Conservation (phyloP, 2,888 invertebrate species). For the Drosophila putrida region DNA sequence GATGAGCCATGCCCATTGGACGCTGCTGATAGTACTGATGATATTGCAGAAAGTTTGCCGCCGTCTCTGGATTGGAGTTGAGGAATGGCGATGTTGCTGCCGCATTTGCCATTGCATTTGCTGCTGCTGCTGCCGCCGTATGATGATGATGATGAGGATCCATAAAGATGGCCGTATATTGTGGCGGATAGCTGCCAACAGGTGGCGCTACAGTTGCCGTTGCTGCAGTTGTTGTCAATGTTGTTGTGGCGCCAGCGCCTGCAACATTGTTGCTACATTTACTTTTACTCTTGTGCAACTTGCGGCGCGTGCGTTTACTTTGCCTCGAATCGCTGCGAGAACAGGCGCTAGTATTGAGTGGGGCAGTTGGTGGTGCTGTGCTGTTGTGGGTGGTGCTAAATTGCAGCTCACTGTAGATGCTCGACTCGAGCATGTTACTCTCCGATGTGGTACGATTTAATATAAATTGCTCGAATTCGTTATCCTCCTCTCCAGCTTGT, state of each 20-base stretch:
- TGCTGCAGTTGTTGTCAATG: slow-evolving; percentile 8
- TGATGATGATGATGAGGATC: slow-evolving; percentile 70
- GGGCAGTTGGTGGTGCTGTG: slow-evolving; percentile 27
- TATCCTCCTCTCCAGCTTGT: slow-evolving; percentile 40
- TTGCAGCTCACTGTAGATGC: slow-evolving; percentile 82
- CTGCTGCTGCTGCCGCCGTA: slow-evolving; percentile 32
- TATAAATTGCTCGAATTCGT: slow-evolving; percentile 79
- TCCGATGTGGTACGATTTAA: slow-evolving; percentile 82
- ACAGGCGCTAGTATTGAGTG: slow-evolving; percentile 75
- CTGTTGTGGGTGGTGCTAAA: slow-evolving; percentile 45
- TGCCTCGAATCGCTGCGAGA: slow-evolving; percentile 75
- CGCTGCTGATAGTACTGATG: slow-evolving; percentile 76
- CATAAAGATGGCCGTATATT: slow-evolving; percentile 83
- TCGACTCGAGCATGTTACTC: slow-evolving; percentile 82
- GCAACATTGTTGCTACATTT: slow-evolving; percentile 49
- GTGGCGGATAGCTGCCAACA: slow-evolving; percentile 80
- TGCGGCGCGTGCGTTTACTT: slow-evolving; percentile 80
- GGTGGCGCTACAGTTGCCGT: slow-evolving; percentile 52
- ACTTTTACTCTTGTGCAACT: slow-evolving; percentile 68
- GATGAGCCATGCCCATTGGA: slow-evolving; percentile 60
- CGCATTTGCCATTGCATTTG: slow-evolving; percentile 72
- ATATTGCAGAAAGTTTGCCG: slow-evolving; percentile 69
- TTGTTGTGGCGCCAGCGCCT: slow-evolving; percentile 24
- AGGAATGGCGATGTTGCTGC: slow-evolving; percentile 72
- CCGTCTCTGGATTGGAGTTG: slow-evolving; percentile 44